phyloP scores from a whole-genome alignment of 2,888 invertebrate species.

The Sminthurinus aureus region DNA sequence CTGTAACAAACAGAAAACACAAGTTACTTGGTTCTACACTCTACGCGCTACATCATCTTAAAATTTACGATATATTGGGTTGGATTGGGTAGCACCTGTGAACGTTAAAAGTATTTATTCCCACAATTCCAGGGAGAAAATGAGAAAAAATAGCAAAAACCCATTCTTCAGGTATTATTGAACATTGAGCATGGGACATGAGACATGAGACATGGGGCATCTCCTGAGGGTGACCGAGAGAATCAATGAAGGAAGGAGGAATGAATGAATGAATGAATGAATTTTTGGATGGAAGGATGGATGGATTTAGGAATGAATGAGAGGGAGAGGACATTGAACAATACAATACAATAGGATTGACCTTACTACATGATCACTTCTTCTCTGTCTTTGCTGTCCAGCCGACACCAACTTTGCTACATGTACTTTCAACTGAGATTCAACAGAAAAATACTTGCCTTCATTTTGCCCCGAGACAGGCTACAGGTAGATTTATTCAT shows the following conservation, averaged over 20 bases:
- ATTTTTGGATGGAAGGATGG: background rate
- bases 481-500: background rate
- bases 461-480: background rate
- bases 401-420: constrained; percentile 27
- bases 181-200: background rate
- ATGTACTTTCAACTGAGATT: background rate
- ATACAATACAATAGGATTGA: constrained; percentile 41
- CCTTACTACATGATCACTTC: constrained; percentile 41
- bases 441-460: constrained; percentile 7
- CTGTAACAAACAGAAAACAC: too few species aligned
- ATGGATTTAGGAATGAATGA: background rate
- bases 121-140: constrained; percentile 18
- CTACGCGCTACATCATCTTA: too few species aligned
- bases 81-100: constrained; percentile 34
- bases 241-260: too few species aligned
- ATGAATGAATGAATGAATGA: constrained; percentile 29
- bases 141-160: too few species aligned
- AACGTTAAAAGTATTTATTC: constrained; percentile 43
- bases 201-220: constrained; percentile 5
- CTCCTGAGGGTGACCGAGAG: background rate
- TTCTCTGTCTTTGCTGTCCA: constrained; percentile 41
- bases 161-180: too few species aligned
- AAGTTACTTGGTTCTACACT: too few species aligned
- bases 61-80: too few species aligned
- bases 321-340: background rate